Evolutionary conservation across 2,888 invertebrate genomes (phyloP).

Genomic region (Drosophila niveifrons): DNA sequence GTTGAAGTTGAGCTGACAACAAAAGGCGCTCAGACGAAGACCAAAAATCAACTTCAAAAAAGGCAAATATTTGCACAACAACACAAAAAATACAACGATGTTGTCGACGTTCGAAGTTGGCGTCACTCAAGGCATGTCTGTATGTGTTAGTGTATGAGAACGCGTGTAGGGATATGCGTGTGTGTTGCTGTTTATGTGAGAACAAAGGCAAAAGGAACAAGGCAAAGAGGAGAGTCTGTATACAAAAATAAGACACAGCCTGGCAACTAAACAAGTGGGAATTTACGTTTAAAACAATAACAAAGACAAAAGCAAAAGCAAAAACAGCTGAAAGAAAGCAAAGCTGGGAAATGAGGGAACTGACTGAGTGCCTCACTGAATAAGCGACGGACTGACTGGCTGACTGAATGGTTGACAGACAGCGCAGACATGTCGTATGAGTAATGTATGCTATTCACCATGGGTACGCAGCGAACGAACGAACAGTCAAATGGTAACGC

Average conservation of each 20-base stretch:
- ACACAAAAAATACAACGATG: conserved; percentile 36
- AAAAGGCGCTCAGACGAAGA: conserved; percentile 68
- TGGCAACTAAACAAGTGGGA: conserved; percentile 75
- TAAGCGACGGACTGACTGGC: conserved; percentile 27
- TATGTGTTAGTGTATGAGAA: background rate
- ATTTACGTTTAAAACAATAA: conserved; percentile 76
- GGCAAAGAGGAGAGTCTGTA: conserved; percentile 32
- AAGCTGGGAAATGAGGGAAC: conserved; percentile 39
- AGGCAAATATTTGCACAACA: conserved; percentile 75
- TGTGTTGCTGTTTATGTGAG: conserved; percentile 31
- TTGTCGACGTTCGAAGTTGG: conserved; percentile 44
- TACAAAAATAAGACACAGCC: conserved; percentile 54
- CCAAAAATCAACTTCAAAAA: conserved; percentile 79
- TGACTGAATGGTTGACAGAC: conserved; percentile 41
- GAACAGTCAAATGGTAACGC: background rate
- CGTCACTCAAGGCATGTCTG: conserved; percentile 46
- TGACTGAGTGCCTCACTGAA: conserved; percentile 49
- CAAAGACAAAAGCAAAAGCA: conserved; percentile 58
- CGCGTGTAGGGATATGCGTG: background rate
- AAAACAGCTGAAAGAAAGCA: conserved; percentile 26
- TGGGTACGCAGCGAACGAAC: background rate
- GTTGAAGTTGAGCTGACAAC: conserved; percentile 60
- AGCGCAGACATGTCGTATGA: conserved; percentile 53
- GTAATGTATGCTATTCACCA: conserved; percentile 49
- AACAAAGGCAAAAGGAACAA: conserved; percentile 59